Conservation (phyloP, 2,797 vertebrate genomes). For the Decapterus maruadsi region DNA sequence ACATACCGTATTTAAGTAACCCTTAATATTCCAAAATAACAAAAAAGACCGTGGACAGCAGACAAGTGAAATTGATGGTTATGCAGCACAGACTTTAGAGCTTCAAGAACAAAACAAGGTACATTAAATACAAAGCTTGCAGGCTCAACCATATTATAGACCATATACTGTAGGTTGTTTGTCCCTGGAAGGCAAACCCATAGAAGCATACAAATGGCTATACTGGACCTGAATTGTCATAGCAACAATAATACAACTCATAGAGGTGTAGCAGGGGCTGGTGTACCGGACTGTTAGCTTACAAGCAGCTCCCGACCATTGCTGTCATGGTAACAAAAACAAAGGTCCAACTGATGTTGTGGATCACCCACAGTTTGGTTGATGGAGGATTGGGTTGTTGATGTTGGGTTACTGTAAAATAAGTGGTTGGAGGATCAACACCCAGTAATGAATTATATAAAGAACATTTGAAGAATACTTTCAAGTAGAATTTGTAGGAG, state of each 20-base stretch:
- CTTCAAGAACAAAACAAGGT: background rate
- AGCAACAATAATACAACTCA: background rate
- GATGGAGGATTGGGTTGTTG: too few relatives aligned
- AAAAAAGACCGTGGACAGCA: slow-evolving; percentile 5
- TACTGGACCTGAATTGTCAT: background rate
- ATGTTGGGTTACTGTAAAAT: too few relatives aligned
- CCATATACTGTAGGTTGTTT: background rate
- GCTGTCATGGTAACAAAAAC: background rate
- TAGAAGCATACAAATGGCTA: background rate
- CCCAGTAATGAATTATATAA: background rate
- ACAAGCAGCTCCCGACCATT: background rate
- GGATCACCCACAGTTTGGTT: too few relatives aligned
- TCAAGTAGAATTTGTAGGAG: too few relatives aligned
- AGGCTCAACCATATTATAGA: background rate
- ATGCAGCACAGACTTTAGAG: background rate
- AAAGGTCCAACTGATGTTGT: too few relatives aligned
- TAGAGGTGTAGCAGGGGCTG: background rate
- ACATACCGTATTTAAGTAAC: too few relatives aligned
- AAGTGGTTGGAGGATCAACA: too few relatives aligned
- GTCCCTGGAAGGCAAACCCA: background rate
- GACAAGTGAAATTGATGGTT: background rate
- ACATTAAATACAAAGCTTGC: background rate
- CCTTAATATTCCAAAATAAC: background rate
- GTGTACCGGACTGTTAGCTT: background rate
- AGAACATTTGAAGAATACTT: background rate